Evolutionary conservation across 2,113 vertebrate genomes (phyloP), one percentile per base, ranked within the genome.

Genomic region (Mugil cephalus): DNA sequence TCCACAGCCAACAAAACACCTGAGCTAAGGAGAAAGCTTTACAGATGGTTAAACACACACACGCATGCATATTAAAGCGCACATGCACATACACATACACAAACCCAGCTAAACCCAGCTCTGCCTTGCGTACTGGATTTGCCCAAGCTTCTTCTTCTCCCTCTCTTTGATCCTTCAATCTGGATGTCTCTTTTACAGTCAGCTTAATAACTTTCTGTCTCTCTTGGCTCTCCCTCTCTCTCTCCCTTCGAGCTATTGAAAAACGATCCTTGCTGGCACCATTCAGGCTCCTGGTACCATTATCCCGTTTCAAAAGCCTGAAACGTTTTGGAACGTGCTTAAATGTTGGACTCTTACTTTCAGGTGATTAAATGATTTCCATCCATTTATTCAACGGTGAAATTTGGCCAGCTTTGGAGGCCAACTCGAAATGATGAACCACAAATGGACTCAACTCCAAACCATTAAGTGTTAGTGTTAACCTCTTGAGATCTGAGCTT

Each of bases 141-240:
- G 75, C 1, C 24, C n/a, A 10, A 82, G 74, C 82, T 75, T 55
- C 61, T 40, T 84, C 69, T 80, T 47, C 58, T 80, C 51, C 58
- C 45, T 3, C 21, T 59, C 53, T 74, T 46, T 84, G 74, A 83
- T 88, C 83, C 54, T 19, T 82, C 79, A 75, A 75, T 86, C 71
- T 72, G 30, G 67, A 59, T n/a, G 78, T 77, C 74, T 87, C 58
- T 54, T 70, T 83, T 60, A 65, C 59, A 39, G 63, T 56, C 55
- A 13, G 68, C 69, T 71, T 78, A 74, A 80, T 71, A 79, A 79
- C 80, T 65, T 70, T 45, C 48, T 10, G 24, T n/a, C 47, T 35
- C 56, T 62, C 69, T 47, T n/a, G n/a, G n/a, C 18, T 74, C 51
- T 42, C 56, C 7, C 30, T 69, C 61, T 19, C 67, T 66, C 4